phyloP scores from a whole-genome alignment of 2,797 vertebrate species.

The Coranthus polyacanthus region DNA sequence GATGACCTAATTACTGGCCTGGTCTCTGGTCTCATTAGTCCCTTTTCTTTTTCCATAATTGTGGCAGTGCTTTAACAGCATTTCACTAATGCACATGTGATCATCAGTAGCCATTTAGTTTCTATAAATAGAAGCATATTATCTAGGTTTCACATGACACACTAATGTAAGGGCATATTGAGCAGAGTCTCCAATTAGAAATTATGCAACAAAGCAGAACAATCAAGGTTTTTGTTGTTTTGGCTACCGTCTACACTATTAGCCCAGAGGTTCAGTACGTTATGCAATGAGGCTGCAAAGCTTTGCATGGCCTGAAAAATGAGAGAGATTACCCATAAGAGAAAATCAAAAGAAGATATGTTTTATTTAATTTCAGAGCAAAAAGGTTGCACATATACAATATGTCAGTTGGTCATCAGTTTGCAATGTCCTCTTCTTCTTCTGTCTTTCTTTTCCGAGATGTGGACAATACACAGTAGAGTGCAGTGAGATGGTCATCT shows the following conservation, averaged over 20 bases:
- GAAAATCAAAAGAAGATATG: neutral
- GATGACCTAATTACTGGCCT: slow-evolving; percentile 8
- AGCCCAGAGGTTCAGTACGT: slow-evolving; percentile 11
- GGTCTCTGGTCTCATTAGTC: slow-evolving; percentile 24
- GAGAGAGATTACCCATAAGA: neutral
- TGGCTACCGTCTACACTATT: slow-evolving; percentile 13
- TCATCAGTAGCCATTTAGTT: slow-evolving; percentile 4
- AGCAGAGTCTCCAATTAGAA: slow-evolving; percentile 11
- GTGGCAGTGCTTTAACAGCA: neutral
- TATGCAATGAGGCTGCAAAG: slow-evolving; percentile 26
- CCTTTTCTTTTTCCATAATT: slow-evolving; percentile 13
- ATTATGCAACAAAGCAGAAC: slow-evolving; percentile 39
- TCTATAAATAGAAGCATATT: neutral
- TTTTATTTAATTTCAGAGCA: neutral
- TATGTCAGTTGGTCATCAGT: neutral
- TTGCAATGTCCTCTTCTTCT: neutral
- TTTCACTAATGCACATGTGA: neutral
- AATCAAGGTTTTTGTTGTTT: slow-evolving; percentile 47
- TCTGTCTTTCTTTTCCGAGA: neutral
- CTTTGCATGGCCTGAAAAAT: slow-evolving; percentile 10
- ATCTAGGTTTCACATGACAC: slow-evolving; percentile 8
- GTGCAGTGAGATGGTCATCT: neutral
- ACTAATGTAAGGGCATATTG: neutral
- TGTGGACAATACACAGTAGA: neutral
- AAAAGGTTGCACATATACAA: no score